Base-by-base conservation (phyloP, 2,888 invertebrate genomes). In the Epistrophe eligans region DNA sequence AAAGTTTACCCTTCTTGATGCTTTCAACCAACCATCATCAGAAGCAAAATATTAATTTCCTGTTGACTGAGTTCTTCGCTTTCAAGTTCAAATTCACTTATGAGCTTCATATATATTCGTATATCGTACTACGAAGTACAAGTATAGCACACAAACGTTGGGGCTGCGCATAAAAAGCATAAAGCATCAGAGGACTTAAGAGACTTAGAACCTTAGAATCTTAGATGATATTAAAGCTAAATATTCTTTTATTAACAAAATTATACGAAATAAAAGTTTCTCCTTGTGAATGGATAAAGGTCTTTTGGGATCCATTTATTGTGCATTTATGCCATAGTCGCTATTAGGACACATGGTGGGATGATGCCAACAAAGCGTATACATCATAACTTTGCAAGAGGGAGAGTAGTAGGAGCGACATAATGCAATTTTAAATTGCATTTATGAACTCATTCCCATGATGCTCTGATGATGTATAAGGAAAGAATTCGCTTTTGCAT, bases 281-380 rank as follows among this genome's bases (percentile, higher is more conserved):
- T 74, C 83, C 74, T 62, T 62, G 19, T 40, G 87, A 74, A 79
- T 66, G 71, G 58, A 67, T 72, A 74, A 74, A 64, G 70, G 82
- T 87, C 87, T 66, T 79, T 74, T 66, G 79, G 82, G 87, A 77
- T 83, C 87, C 79, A 87, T 87, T 87, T 87, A 87, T 87, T 87
- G 82, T 83, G 70, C 71, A 87, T 87, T 83, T 87, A 83, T 87
- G 66, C 43, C 64, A 73, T 15, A 19, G 82, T 77, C 71, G 57
- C 45, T 62, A 58, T 77, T 64, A 19, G 17, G 35, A 45, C 15
- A 67, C 11, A 24, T 55, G 6, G 4, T 35, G 9, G 9, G 13
- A 64, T 55, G 52, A 55, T 55, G 10, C 55, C 72, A 55, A 24
- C 24, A 24, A 24, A 24, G 24, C 24, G 24, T 2, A 66, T 71